phyloP scores from a whole-genome alignment of 2,797 vertebrate species.

The Halcyon badia region DNA sequence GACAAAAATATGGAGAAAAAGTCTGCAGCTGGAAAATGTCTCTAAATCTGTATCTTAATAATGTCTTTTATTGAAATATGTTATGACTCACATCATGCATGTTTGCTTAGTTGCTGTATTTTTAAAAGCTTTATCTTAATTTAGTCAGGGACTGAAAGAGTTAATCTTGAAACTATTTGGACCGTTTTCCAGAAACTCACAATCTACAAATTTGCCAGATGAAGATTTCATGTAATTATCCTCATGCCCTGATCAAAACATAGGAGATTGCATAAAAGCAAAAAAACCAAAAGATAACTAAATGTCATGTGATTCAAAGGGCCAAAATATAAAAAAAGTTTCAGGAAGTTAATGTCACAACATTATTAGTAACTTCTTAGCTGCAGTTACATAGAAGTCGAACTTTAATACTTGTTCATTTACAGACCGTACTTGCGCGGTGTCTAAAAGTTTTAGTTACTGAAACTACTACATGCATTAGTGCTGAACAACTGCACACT shows the following conservation, averaged over 20 bases:
- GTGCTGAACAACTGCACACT: neutral
- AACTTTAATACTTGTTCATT: neutral
- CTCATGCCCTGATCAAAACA: neutral
- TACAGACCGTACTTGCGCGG: neutral
- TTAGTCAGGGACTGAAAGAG: neutral
- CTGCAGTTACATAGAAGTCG: neutral
- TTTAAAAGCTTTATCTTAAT: neutral
- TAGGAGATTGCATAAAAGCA: accelerated
- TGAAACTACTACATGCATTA: neutral
- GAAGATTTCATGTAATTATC: neutral
- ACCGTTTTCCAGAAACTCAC: neutral
- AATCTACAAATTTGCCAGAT: neutral
- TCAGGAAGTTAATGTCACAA: neutral
- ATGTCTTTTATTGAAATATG: neutral
- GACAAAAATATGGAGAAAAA: neutral
- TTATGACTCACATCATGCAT: neutral
- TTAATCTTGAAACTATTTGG: neutral
- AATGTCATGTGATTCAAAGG: neutral
- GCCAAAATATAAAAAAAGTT: neutral
- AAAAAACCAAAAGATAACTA: neutral
- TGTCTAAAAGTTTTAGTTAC: neutral
- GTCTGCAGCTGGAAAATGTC: neutral
- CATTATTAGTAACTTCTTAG: neutral
- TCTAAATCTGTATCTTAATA: neutral
- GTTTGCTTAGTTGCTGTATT: neutral